Conservation (phyloP, 2,888 invertebrate genomes). For the Pterobdella sp. region DNA sequence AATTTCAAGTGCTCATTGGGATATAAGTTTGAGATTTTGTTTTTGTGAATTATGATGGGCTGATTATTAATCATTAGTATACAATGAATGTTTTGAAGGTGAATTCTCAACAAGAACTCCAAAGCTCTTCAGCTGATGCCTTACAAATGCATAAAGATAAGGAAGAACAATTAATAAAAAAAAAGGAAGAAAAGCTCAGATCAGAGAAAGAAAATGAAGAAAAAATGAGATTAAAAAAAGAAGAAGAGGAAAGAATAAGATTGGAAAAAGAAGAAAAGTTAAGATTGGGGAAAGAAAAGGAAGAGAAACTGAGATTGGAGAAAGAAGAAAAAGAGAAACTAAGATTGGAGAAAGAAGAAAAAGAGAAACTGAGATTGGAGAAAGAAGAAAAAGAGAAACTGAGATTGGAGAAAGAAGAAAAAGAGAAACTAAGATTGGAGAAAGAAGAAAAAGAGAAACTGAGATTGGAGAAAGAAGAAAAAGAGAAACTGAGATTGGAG, state of each 20-base stretch:
- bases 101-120: too few species aligned
- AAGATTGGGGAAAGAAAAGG: neutral
- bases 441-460: neutral
- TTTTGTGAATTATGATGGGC: too few species aligned
- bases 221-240: too few species aligned
- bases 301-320: neutral
- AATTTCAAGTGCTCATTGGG: too few species aligned
- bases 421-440: neutral
- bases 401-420: neutral
- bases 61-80: too few species aligned
- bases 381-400: neutral
- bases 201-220: neutral
- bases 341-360: neutral
- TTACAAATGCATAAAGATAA: neutral
- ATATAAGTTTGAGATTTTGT: too few species aligned
- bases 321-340: neutral
- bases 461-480: neutral
- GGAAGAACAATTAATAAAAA: slow-evolving; percentile 11
- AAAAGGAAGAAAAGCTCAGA: neutral
- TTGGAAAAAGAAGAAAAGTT: neutral
- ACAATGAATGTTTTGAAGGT: too few species aligned
- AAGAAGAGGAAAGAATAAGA: neutral
- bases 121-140: too few species aligned
- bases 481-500: neutral
- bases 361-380: neutral